Percentiles rank a stretch among this genome's conserved stretches.
These are phyloP conservation scores for Seriola aureovittata DNA, from an alignment of 2,113 vertebrate species.

Conservation along the genomic window DNA sequence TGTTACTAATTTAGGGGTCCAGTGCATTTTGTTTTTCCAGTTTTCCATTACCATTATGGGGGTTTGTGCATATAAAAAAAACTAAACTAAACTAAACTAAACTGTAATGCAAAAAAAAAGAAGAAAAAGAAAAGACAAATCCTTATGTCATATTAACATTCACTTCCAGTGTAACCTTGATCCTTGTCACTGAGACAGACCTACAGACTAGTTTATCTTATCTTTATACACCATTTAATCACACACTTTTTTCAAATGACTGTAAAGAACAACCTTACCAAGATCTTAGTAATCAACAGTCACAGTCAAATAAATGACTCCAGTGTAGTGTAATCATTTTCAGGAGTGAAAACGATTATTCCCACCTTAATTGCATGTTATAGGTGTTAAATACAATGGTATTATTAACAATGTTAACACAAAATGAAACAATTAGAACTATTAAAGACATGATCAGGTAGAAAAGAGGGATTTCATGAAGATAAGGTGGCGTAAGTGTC, in stretches of 20 bases:
- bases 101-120: background rate
- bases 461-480: background rate
- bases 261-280: background rate
- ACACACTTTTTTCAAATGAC: background rate
- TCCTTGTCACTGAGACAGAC: background rate
- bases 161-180: background rate
- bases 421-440: background rate
- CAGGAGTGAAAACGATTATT: background rate
- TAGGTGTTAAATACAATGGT: background rate
- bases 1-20: conserved; percentile 18
- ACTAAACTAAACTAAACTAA: too few species aligned
- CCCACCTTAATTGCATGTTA: background rate
- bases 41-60: background rate
- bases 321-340: too few species aligned
- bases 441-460: background rate
- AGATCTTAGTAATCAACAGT: background rate
- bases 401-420: background rate
- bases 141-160: background rate
- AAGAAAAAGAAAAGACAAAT: background rate
- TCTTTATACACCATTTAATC: background rate
- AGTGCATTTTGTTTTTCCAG: conserved; percentile 2
- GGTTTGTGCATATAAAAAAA: background rate
- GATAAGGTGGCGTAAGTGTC: background rate
- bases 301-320: background rate
- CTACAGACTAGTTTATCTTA: background rate